Conservation (phyloP, 2,888 invertebrate genomes). For the Zelleria hepariella region DNA sequence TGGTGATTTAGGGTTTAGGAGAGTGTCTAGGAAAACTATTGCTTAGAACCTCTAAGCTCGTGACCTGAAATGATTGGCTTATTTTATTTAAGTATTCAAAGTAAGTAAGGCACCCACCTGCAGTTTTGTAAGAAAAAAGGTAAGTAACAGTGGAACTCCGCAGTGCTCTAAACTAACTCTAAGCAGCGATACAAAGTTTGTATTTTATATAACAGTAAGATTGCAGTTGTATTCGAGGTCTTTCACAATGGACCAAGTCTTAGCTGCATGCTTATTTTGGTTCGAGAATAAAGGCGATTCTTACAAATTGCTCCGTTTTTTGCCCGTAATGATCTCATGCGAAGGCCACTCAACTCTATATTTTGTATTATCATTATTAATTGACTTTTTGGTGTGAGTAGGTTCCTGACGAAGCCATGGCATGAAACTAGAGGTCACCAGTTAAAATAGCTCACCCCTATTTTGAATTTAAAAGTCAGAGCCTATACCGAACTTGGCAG, state of each 20-base stretch:
- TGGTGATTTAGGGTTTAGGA: too few species aligned
- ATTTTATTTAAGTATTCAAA: too few species aligned
- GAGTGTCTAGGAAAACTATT: too few species aligned
- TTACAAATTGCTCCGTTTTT: slow-evolving; percentile 3
- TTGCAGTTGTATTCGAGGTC: slow-evolving; percentile 33
- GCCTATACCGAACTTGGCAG: too few species aligned
- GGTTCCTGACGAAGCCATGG: too few species aligned
- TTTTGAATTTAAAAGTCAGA: too few species aligned
- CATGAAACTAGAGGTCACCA: neutral
- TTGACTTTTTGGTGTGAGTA: too few species aligned
- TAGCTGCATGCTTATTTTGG: neutral
- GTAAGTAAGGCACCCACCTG: too few species aligned
- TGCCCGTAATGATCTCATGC: neutral
- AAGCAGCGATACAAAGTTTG: slow-evolving; percentile 32
- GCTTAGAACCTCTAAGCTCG: too few species aligned
- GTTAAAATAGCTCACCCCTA: too few species aligned
- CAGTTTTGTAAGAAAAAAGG: slow-evolving; percentile 23
- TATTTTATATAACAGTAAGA: slow-evolving; percentile 59
- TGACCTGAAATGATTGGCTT: too few species aligned
- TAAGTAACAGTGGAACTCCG: slow-evolving; percentile 22
- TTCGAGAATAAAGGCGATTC: neutral
- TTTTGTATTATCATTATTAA: too few species aligned
- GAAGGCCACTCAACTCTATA: neutral
- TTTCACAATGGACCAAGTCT: slow-evolving; percentile 39
- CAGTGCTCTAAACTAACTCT: slow-evolving; percentile 36